Base-by-base conservation (phyloP, 2,888 invertebrate genomes). In the Platycheirus rosarum region DNA sequence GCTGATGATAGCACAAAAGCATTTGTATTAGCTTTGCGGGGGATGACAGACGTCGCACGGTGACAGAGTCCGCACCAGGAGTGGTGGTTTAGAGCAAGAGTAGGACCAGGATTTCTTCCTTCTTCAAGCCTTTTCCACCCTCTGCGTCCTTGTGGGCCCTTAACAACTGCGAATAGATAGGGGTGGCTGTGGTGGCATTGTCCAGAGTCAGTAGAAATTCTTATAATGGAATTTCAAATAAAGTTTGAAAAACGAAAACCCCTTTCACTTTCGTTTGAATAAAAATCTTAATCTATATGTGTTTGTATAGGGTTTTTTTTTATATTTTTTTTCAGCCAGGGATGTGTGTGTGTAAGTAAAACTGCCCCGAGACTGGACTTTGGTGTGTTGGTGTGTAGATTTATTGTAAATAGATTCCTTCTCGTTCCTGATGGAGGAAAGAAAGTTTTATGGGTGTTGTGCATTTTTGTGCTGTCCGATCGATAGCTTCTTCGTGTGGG, bases 221-320 rank as follows among this genome's bases (percentile, higher is more conserved):
- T 82, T 82, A 68, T 71, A 77, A 76, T 76, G 77, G 77, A 77
- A 82, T 82, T 82, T 82, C 77, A 82, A 82, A 82, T 82, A 82
- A 82, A 77, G 18, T 77, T 82, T 71, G 73, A 66, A 80, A 75
- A 75, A 70, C 63, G 51, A 79, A 73, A 70, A 37, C 40, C 65
- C 82, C 82, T 68, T 82, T 77, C 49, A 46, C 71, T 63, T 71
- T 76, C 62, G 77, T 82, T 82, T 82, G 77, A 82, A 82, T 77
- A 82, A 82, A 82, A 82, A 82, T 82, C 77, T 73, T 71, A 77
- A 77, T 73, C 77, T 82, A 46, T 71, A 62, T 73, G 62, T 68
- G 71, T 82, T 48, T 69, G 79, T 79, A 14, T 74, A 48, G 18
- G 66, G 66, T 71, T 71, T 60, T 60, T 26, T 65, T 53, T 26